Percentiles rank a stretch among this genome's conserved stretches.
These are phyloP conservation scores for Keiferia lycopersicella DNA, from an alignment of 2,888 invertebrate species.

Conservation along the genomic window DNA sequence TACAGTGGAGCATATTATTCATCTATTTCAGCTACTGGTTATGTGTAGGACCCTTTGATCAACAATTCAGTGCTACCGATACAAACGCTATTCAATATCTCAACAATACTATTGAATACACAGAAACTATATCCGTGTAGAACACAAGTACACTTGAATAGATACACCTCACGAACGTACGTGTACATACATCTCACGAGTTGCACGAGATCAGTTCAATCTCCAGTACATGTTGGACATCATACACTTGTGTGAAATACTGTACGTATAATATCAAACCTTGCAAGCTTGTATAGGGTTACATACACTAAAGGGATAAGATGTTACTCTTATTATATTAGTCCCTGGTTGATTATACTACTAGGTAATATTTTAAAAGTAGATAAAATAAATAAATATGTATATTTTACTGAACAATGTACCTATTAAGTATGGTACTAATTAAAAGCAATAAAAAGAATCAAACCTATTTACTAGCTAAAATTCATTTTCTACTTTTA, in stretches of 20 bases:
- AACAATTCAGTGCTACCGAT: background rate
- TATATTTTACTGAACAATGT: too few relatives aligned
- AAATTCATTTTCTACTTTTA: too few relatives aligned
- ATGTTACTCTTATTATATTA: too few relatives aligned
- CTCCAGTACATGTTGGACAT: slow-evolving; percentile 7
- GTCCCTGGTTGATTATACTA: too few relatives aligned
- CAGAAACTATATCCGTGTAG: background rate
- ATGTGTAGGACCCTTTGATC: background rate
- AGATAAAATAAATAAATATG: too few relatives aligned
- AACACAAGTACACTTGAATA: slow-evolving; percentile 8
- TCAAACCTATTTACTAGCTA: too few relatives aligned
- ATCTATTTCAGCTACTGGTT: too few relatives aligned
- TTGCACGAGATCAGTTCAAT: background rate
- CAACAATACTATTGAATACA: background rate
- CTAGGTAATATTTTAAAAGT: too few relatives aligned
- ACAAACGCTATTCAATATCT: background rate
- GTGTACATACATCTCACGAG: slow-evolving; percentile 1
- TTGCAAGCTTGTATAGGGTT: background rate
- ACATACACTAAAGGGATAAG: background rate
- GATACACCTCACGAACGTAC: background rate
- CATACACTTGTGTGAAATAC: slow-evolving; percentile 16
- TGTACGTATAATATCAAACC: background rate
- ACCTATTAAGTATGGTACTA: too few relatives aligned
- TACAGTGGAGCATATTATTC: too few relatives aligned
- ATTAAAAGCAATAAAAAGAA: too few relatives aligned